Evolutionary conservation across 2,888 invertebrate species (phyloP).

Genomic region (Hypomecis atomaria): DNA sequence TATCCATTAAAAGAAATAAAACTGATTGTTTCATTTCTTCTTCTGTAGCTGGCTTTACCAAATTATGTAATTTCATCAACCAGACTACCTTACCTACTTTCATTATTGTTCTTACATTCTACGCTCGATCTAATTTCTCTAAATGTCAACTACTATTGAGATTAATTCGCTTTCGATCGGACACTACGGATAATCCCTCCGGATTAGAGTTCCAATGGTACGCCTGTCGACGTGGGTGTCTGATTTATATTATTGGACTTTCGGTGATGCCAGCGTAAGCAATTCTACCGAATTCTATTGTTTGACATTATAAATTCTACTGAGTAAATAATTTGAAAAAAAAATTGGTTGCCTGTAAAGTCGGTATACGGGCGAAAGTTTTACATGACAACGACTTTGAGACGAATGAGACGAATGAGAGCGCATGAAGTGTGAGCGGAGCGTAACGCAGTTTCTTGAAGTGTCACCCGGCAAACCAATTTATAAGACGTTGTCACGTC

Average conservation of each 20-base stretch:
- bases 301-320: background rate
- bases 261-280: conserved; percentile 57
- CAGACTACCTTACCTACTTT: background rate
- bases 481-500: too few relatives aligned
- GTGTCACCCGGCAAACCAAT: too few relatives aligned
- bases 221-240: conserved; percentile 74
- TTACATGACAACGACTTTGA: too few relatives aligned
- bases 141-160: conserved; percentile 29
- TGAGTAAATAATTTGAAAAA: too few relatives aligned
- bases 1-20: too few relatives aligned
- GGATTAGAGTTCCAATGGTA: conserved; percentile 58
- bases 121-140: conserved; percentile 27
- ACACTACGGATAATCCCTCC: conserved; percentile 62
- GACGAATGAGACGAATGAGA: too few relatives aligned
- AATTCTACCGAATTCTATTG: conserved; percentile 42
- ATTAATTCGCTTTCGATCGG: conserved; percentile 56
- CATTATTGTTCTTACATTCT: conserved; percentile 31
- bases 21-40: too few relatives aligned
- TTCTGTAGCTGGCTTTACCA: background rate
- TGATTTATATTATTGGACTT: conserved; percentile 70
- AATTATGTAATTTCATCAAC: too few relatives aligned
- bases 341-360: too few relatives aligned
- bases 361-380: too few relatives aligned
- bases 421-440: too few relatives aligned
- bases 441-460: too few relatives aligned